phyloP scores from a whole-genome alignment of 2,888 invertebrate species.

The Parascotia fuliginaria region DNA sequence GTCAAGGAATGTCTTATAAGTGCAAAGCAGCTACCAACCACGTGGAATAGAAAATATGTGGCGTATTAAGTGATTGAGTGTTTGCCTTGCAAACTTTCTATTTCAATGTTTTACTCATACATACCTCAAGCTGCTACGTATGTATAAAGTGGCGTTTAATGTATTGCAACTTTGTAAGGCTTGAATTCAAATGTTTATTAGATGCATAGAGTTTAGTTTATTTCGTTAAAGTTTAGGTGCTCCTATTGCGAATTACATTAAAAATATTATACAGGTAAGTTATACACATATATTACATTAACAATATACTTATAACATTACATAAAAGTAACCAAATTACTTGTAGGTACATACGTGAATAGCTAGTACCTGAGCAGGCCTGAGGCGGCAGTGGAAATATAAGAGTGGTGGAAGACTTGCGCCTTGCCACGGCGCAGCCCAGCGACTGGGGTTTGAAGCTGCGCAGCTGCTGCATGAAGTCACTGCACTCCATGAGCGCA shows the following conservation, averaged over 20 bases:
- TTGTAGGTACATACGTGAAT: background rate
- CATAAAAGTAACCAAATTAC: background rate
- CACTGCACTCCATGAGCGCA: slow-evolving; percentile 98
- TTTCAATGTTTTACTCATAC: background rate
- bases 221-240: too few species aligned
- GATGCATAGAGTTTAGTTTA: too few species aligned
- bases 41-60: background rate
- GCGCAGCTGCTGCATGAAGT: slow-evolving; percentile 98
- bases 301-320: too few species aligned
- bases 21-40: background rate
- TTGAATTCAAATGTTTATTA: background rate
- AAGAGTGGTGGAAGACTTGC: slow-evolving; percentile 97
- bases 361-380: slow-evolving; percentile 93
- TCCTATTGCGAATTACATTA: too few species aligned
- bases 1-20: too few species aligned
- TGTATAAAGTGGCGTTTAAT: too few species aligned
- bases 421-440: slow-evolving; percentile 96
- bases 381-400: slow-evolving; percentile 97
- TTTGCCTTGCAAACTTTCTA: background rate
- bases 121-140: background rate
- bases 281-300: too few species aligned
- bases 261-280: too few species aligned
- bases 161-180: background rate
- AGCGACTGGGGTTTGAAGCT: slow-evolving; percentile 98
- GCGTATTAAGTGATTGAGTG: background rate